Evolutionary conservation across 2,797 vertebrate genomes (phyloP), one percentile per base, ranked within the genome.

Genomic region (Centropyge bicolor): DNA sequence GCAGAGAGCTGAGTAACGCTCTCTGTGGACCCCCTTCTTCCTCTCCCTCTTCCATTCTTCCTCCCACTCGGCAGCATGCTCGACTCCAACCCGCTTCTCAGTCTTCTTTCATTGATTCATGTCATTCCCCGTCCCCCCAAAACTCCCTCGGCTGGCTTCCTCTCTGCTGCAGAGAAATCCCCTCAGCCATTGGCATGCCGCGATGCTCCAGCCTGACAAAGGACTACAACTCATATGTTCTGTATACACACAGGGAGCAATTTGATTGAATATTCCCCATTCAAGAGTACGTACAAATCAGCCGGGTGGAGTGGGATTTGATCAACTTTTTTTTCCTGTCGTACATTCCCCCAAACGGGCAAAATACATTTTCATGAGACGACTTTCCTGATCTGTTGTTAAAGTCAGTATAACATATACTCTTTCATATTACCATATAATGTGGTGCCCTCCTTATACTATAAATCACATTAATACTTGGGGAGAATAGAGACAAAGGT

Each of bases 1-100:
- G 82, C 84, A 93, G 92, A 91, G 82, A 77, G 72, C 69, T 86
- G 88, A 87, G 84, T 88, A 91, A 91, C 69, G 1, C 83, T 87
- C 81, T 84, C 83, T 31, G 17, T 43, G 66, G 85, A 86, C 40
- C 56, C 56, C 63, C 40, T 43, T 54, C 67, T 76, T 36, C 55
- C 66, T 19, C 51, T 20, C 48, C 48, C 66, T 40, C 68, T 17
- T 40, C 56, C 80, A 36, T 24, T 67, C 60, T 36, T 72, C 55
- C 83, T 70, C 74, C 72, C 72, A 70, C 86, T 83, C 78, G 52
- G 27, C 71, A 62, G 41, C 38, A 49, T 0, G 41, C 70, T 83
- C 60, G 48, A 43, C 73, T 80, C 67, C 70, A 48, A 70, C 60
- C 77, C 0, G 16, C 56, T 45, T 72, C 79, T 83, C 76, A 60